phyloP scores from a whole-genome alignment of 2,113 vertebrate genomes.

The Rhinopomastus cyanomelas region DNA sequence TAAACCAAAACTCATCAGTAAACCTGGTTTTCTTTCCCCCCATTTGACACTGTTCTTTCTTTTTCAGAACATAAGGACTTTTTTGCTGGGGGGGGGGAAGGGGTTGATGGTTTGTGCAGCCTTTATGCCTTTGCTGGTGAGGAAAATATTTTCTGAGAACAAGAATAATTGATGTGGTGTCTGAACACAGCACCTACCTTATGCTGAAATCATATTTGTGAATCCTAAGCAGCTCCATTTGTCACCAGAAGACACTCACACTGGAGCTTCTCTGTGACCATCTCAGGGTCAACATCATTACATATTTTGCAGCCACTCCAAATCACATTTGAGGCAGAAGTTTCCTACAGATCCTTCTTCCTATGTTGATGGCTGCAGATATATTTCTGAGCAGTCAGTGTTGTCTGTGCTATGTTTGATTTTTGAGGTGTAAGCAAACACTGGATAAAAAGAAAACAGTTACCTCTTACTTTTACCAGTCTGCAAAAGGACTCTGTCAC shows the following conservation, averaged over 20 bases:
- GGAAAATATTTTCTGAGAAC: background rate
- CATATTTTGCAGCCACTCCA: background rate
- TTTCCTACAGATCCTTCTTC: background rate
- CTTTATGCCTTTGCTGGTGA: background rate
- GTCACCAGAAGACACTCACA: background rate
- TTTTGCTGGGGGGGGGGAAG: background rate
- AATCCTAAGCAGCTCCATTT: conserved; percentile 22
- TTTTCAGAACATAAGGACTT: background rate
- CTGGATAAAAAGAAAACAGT: background rate
- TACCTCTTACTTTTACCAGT: background rate
- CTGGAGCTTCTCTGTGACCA: background rate
- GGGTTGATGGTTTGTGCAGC: background rate
- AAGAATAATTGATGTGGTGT: background rate
- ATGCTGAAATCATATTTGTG: conserved; percentile 11
- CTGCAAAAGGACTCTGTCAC: background rate
- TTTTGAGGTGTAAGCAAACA: background rate
- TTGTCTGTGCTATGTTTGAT: background rate
- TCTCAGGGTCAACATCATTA: background rate
- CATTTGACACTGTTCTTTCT: background rate
- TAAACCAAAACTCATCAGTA: background rate
- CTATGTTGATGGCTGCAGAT: background rate
- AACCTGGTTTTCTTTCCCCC: background rate
- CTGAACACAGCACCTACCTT: background rate
- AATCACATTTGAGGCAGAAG: background rate
- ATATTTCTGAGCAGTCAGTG: background rate